Base-by-base conservation (phyloP, 2,888 invertebrate genomes). In the Xestia sexstrigata region DNA sequence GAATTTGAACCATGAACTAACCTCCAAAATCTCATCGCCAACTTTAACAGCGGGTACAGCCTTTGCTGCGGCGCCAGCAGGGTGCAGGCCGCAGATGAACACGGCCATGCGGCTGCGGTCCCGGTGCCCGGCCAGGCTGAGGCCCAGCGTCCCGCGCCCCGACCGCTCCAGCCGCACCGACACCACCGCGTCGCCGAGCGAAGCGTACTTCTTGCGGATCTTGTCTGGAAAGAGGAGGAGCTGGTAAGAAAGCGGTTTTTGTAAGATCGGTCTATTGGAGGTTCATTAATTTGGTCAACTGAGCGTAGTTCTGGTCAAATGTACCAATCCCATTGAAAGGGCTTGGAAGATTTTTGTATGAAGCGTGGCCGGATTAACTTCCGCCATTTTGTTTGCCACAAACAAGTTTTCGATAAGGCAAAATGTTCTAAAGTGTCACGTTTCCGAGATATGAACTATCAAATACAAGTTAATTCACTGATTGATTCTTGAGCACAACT, bases 51-150 rank as follows among this genome's bases (percentile, higher is more conserved):
- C 97, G 13, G 98, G 97, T 11, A 98, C 97, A 9, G 98, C 97
- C 88, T 97, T 97, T 82, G 97, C 97, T 6, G 99, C 98, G 0
- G 98, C 97, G 23, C 99, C 99, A 6, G 98, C 98, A 0, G 99
- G 98, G 94, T 99, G 98, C 74, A 99, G 97, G n/a, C 99, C 99
- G 88, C 99, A 99, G 47, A 99, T 98, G 95, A 99, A 99, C 79
- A 99, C 99, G 45, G 99, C 99, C 99, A 99, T 99, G 91, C 98
- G 98, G 92, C 98, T 98, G 68, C 99, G 97, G 95, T 99, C 99
- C 91, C 98, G 97, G 96, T 99, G 99, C 0, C 99, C 99, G 0
- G 99, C 99, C 86, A 99, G 96, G 75, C 99, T 99, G 83, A 99
- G 97, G 5, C 99, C 99, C 74, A 99, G 97, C 0, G 98, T 98